Percentiles rank a stretch among this genome's conserved stretches.
phyloP scores from a whole-genome alignment of 2,888 invertebrate species.

The Drosophila ustulata region DNA sequence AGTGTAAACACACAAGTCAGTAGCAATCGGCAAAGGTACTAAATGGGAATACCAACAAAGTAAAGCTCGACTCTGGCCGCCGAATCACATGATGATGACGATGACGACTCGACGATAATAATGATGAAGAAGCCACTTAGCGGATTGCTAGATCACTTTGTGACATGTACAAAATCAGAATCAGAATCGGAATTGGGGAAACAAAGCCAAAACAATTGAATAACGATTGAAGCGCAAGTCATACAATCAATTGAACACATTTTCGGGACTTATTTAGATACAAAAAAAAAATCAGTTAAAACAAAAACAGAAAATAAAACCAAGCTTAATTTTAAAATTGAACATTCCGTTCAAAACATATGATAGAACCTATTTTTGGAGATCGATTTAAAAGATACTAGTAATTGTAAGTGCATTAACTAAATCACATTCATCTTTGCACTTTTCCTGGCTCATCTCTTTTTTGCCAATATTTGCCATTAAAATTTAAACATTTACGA shows the following conservation, averaged over 20 bases:
- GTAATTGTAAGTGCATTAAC: not conserved
- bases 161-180: slow-evolving; percentile 9
- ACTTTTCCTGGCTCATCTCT: not conserved
- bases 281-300: not conserved
- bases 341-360: no score
- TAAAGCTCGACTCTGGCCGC: slow-evolving; percentile 12
- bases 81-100: slow-evolving; percentile 54
- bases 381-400: not conserved
- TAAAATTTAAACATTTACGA: slow-evolving; percentile 19
- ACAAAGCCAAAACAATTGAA: not conserved
- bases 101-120: slow-evolving; percentile 5
- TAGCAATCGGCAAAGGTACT: slow-evolving; percentile 23
- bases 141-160: slow-evolving; percentile 46
- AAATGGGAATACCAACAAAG: slow-evolving; percentile 33
- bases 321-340: not conserved
- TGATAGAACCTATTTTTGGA: not conserved
- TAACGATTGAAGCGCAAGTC: not conserved
- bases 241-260: not conserved
- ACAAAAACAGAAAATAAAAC: not conserved
- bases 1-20: slow-evolving; percentile 7
- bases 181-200: not conserved
- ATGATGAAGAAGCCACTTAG: slow-evolving; percentile 47
- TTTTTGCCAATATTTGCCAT: slow-evolving; percentile 21
- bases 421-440: not conserved
- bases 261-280: not conserved